Percentiles rank a stretch among this genome's conserved stretches.
Conservation (phyloP, 2,797 vertebrate genomes). For the Dendrocincla tyrannina region DNA sequence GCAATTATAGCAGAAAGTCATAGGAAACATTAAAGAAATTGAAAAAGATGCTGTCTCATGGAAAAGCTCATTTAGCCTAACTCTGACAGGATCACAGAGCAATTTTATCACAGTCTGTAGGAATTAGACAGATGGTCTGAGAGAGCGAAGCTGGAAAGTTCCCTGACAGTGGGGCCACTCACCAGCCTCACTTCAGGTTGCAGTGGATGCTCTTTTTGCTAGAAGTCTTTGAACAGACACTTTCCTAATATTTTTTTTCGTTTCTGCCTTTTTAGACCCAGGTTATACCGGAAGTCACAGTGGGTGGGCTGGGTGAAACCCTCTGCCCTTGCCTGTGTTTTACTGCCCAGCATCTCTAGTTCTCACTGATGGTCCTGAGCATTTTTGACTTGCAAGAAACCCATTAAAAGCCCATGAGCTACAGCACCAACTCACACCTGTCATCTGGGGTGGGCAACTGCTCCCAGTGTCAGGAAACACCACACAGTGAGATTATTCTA, state of each 20-base stretch:
- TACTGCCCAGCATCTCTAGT: accelerated
- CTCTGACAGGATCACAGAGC: background rate
- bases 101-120: constrained; percentile 10
- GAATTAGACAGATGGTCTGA: background rate
- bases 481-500: background rate
- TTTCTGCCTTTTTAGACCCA: background rate
- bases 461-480: background rate
- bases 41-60: constrained; percentile 29
- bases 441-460: background rate
- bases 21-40: constrained; percentile 54
- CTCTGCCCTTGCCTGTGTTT: background rate
- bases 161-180: background rate
- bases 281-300: background rate
- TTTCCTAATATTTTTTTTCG: background rate
- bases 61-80: constrained; percentile 34
- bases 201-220: accelerated
- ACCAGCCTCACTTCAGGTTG: background rate
- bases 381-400: background rate
- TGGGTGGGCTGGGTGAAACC: accelerated
- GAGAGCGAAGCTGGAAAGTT: background rate
- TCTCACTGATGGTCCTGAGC: background rate
- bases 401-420: background rate
- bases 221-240: background rate
- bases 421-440: background rate
- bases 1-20: constrained; percentile 5